Evolutionary conservation across 2,797 vertebrate species (phyloP).

Genomic region (Leptodactylus fallax): DNA sequence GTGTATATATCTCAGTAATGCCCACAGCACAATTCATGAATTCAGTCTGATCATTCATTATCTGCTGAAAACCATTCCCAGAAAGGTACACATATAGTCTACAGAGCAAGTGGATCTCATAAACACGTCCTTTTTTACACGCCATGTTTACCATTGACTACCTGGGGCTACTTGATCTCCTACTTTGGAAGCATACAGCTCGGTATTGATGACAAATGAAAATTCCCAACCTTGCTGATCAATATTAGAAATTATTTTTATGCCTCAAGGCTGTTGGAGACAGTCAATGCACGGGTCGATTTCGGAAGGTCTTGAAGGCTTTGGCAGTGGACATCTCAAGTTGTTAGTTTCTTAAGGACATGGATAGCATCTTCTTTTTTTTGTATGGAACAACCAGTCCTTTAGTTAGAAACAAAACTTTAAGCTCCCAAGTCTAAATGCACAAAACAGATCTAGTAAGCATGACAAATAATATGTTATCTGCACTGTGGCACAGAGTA

Average conservation of each 20-base stretch:
- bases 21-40: background rate
- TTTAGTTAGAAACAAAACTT: too few relatives aligned
- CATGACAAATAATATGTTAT: too few relatives aligned
- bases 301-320: background rate
- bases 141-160: background rate
- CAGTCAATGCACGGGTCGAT: background rate
- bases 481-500: too few relatives aligned
- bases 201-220: background rate
- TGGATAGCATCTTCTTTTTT: too few relatives aligned
- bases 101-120: background rate
- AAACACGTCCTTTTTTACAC: too few relatives aligned
- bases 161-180: background rate
- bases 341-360: background rate
- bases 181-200: too few relatives aligned
- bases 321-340: background rate
- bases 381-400: too few relatives aligned
- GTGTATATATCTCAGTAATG: background rate
- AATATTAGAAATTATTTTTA: slow-evolving; percentile 6
- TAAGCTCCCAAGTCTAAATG: too few relatives aligned
- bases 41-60: background rate
- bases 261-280: background rate
- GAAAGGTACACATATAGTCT: too few relatives aligned
- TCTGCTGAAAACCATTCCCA: background rate
- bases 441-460: too few relatives aligned
- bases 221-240: background rate